Base-by-base conservation (phyloP, 2,888 invertebrate species). In the Cheilosia vernalis region DNA sequence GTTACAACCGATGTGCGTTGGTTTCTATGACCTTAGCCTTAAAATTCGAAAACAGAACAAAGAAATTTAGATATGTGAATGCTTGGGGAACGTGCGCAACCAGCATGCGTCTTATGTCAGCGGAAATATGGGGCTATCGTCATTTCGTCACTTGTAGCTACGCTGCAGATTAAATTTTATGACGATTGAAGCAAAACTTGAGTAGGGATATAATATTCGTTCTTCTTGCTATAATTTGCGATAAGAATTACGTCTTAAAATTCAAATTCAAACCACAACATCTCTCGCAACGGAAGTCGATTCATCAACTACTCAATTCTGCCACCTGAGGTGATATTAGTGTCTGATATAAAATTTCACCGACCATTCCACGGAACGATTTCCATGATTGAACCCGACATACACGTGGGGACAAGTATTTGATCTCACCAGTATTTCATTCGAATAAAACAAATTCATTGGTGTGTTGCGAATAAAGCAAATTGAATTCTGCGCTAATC, bases 401-500 rank as follows among this genome's bases (percentile, higher is more conserved):
- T n/a, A n/a, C 13, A n/a, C n/a, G 42, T 44, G 17, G 17, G 17
- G 44, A 17, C 44, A n/a, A 44, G 17, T 15, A 5, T 42, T n/a
- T 42, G n/a, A n/a, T 17, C 44, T 17, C 2, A 17, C 7, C 44
- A 7, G 2, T 9, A 44, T 7, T 1, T n/a, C 44, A 44, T 17
- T 17, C 1, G 3, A 5, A 44, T 44, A n/a, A 7, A 17, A 6
- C 27, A 17, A n/a, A 2, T 17, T 21, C 13, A 21, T 51, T 21
- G 24, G 13, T 13, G 19, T 10, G 49, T 37, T 10, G 37, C 24
- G 19, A 37, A 66, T 53, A 24, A 0, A 33, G 40, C 61, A 63
- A 44, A 44, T 15, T 37, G 37, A 15, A 15, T 15, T 1, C 4
- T 53, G 30, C 44, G 40, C 40, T 40, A 19, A 64, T 64, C 74